These are phyloP conservation scores for Chelonus insularis DNA, from an alignment of 1,140 invertebrate species.

Conservation along the genomic window DNA sequence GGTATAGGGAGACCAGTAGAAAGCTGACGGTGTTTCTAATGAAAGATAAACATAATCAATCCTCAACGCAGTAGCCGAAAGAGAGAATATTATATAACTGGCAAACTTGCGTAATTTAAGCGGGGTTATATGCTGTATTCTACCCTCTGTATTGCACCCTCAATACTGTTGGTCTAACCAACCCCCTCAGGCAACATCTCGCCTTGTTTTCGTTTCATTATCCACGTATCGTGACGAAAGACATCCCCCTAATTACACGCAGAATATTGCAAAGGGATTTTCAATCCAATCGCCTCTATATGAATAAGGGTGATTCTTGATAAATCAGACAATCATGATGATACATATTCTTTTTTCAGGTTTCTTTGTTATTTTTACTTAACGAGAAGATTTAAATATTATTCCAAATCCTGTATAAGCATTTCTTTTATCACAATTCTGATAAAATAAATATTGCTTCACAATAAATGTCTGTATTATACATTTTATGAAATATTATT, in stretches of 20 bases:
- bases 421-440: too few relatives aligned
- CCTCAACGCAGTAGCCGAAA: slow-evolving; percentile 40
- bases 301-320: not conserved
- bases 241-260: slow-evolving; percentile 48
- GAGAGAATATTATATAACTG: slow-evolving; percentile 56
- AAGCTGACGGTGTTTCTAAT: slow-evolving; percentile 48
- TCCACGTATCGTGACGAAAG: slow-evolving; percentile 33
- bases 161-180: not conserved
- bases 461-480: too few relatives aligned
- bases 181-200: slow-evolving; percentile 22
- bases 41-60: slow-evolving; percentile 60
- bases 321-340: too few relatives aligned
- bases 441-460: too few relatives aligned
- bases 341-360: too few relatives aligned
- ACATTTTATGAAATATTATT: too few relatives aligned
- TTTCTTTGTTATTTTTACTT: too few relatives aligned
- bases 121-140: slow-evolving; percentile 9
- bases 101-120: slow-evolving; percentile 44
- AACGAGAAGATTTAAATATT: too few relatives aligned
- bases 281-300: not conserved
- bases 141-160: not conserved
- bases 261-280: slow-evolving; percentile 26
- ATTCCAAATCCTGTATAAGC: too few relatives aligned
- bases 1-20: slow-evolving; percentile 27
- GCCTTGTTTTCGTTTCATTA: slow-evolving; percentile 57